Base-by-base conservation (phyloP, 2,113 vertebrate genomes). In the Pluvialis apricaria region DNA sequence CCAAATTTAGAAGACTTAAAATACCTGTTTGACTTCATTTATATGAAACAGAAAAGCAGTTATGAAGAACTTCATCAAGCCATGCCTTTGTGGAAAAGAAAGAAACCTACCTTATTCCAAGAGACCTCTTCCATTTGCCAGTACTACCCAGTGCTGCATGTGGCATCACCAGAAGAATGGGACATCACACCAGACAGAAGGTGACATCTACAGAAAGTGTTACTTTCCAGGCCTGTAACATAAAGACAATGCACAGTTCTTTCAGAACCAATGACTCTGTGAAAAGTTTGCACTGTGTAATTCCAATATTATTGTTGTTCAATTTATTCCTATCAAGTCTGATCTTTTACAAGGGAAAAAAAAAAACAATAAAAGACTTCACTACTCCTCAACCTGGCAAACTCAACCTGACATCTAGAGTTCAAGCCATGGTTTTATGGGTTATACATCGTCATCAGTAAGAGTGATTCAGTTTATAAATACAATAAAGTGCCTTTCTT, bases 141-240 rank as follows among this genome's bases (percentile, higher is more conserved):
- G 5, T 57, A 15, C 18, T 61, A 16, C 40, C 87, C 57, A 17
- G 36, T 45, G 22, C 25, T 65, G 51, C 26, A 65, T 9, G 31
- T 45, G 47, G 44, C 72, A 60, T 86, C 42, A 34, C 36, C 44
- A 68, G 49, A 60, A 86, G 36, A 70, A 45, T 4, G 4, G 47
- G 40, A 17, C 49, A 82, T 51, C 77, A 65, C 19, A 49, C 31
- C 22, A 79, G n/a, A 60, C 10, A 87, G 44, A 82, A 79, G 42
- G 3, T 38, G 65, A 52, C 18, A 76, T 77, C 36, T 54, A 13
- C 57, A 45, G 75, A 73, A 80, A 83, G 49, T 15, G 6, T 45
- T 73, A 70, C 38, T 62, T 83, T 94, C 68, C 52, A 92, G 17
- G 42, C 58, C 96, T 97, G 95, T 69, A 91, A 94, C 31, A 88